Percentiles rank a stretch among this genome's conserved stretches.
phyloP scores from a whole-genome alignment of 2,888 invertebrate species.

The Lacanobia wlatinum region DNA sequence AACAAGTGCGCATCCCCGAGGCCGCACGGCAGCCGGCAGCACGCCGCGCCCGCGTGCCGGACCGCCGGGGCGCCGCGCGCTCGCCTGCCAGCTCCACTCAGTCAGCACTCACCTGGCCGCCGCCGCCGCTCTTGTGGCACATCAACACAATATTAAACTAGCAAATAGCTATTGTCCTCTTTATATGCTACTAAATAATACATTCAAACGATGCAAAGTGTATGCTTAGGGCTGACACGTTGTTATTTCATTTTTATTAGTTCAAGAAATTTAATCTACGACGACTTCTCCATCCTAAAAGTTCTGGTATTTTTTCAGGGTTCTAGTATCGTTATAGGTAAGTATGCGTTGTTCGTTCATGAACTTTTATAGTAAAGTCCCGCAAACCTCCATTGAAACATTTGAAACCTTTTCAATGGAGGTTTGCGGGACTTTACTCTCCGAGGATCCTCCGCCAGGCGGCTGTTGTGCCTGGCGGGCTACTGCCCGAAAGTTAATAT shows the following conservation, averaged over 20 bases:
- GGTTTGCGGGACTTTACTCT: too few relatives aligned
- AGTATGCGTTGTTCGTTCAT: too few relatives aligned
- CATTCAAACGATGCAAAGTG: conserved; percentile 1
- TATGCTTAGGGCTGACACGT: conserved; percentile 31
- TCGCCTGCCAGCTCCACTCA: not conserved
- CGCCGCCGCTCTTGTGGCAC: conserved; percentile 1
- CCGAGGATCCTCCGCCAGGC: too few relatives aligned
- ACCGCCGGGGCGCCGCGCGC: not conserved
- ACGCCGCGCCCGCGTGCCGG: not conserved
- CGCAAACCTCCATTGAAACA: too few relatives aligned
- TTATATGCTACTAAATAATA: conserved; percentile 27
- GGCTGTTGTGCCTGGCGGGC: too few relatives aligned
- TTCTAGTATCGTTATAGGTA: not conserved
- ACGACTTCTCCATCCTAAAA: not conserved
- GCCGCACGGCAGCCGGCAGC: not conserved
- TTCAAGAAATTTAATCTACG: not conserved
- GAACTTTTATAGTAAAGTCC: not conserved
- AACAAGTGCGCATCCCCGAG: conserved; percentile 28
- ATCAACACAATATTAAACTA: conserved; percentile 16
- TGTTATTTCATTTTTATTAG: not conserved
- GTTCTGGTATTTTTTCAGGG: not conserved
- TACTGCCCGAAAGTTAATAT: too few relatives aligned
- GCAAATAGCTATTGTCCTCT: conserved; percentile 40
- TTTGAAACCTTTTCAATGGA: too few relatives aligned
- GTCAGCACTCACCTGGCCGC: conserved; percentile 27